Percentiles rank a stretch among this genome's conserved stretches.
Conservation (phyloP, 2,888 invertebrate genomes). For the Sphaerophoria taeniata region DNA sequence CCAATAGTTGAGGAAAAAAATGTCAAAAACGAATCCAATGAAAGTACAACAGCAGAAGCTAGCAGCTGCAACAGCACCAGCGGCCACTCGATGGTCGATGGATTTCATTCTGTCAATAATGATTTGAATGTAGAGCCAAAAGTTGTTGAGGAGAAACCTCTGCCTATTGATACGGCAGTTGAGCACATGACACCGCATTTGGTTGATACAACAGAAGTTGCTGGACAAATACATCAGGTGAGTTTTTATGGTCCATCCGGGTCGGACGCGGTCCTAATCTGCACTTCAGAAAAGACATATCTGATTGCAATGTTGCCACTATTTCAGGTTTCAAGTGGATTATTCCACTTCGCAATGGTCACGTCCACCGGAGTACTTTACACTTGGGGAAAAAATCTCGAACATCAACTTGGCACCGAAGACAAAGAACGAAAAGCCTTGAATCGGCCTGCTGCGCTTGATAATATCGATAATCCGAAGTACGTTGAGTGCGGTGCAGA, state of each 20-base stretch:
- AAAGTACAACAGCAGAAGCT: constrained; percentile 6
- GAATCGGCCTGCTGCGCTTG: constrained; percentile 80
- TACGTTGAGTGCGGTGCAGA: constrained; percentile 83
- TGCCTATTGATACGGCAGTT: constrained; percentile 76
- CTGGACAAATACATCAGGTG: constrained; percentile 87
- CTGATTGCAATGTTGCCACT: neutral
- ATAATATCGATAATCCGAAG: constrained; percentile 81
- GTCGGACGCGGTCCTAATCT: too few species aligned
- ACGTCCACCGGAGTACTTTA: constrained; percentile 89
- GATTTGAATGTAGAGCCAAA: constrained; percentile 28
- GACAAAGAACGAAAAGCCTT: constrained; percentile 81
- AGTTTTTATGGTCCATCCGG: constrained; percentile 22
- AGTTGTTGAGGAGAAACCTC: constrained; percentile 20
- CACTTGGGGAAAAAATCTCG: constrained; percentile 94
- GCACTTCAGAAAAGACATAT: too few species aligned
- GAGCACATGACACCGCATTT: constrained; percentile 86
- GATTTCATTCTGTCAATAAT: constrained; percentile 32
- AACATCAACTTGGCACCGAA: constrained; percentile 91
- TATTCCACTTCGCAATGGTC: constrained; percentile 91
- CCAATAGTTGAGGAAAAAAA: constrained; percentile 10
- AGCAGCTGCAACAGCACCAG: neutral
- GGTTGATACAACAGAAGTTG: constrained; percentile 86
- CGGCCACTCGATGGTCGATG: constrained; percentile 15
- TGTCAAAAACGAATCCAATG: constrained; percentile 5
- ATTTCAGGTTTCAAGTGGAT: constrained; percentile 87